Evolutionary conservation across 2,888 invertebrate species (phyloP).

Genomic region (Drosophila mulleri): DNA sequence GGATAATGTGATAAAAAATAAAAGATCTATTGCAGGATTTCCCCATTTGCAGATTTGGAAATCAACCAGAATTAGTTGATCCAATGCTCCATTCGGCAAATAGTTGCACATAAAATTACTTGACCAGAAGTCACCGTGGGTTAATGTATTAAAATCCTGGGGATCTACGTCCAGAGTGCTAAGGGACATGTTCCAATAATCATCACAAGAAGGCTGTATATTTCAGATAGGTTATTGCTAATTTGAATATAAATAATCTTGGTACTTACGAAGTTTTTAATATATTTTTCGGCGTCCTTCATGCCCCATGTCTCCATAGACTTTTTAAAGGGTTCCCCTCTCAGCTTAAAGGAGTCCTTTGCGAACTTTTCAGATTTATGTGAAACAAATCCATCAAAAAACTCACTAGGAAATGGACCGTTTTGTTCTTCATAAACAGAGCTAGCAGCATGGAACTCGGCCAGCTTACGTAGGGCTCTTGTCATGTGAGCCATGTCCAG

Average conservation of each 20-base stretch:
- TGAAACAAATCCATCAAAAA: slow-evolving; percentile 58
- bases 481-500: slow-evolving; percentile 77
- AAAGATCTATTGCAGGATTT: slow-evolving; percentile 77
- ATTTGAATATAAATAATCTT: background rate
- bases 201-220: slow-evolving; percentile 63
- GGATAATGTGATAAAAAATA: slow-evolving; percentile 78
- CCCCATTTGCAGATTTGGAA: slow-evolving; percentile 82
- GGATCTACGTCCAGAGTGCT: slow-evolving; percentile 46
- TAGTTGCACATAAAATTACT: slow-evolving; percentile 82
- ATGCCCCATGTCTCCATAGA: slow-evolving; percentile 73
- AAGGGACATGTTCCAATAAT: slow-evolving; percentile 55
- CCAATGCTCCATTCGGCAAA: slow-evolving; percentile 53
- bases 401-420: slow-evolving; percentile 66
- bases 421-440: slow-evolving; percentile 74
- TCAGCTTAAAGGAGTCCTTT: slow-evolving; percentile 18
- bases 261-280: slow-evolving; percentile 63
- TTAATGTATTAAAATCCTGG: slow-evolving; percentile 75
- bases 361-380: slow-evolving; percentile 9
- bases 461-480: slow-evolving; percentile 69
- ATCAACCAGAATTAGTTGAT: slow-evolving; percentile 76
- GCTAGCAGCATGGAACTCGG: slow-evolving; percentile 83
- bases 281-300: slow-evolving; percentile 64
- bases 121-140: slow-evolving; percentile 83
- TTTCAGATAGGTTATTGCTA: background rate
- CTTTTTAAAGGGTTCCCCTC: slow-evolving; percentile 42